Conservation (phyloP, 2,113 vertebrate genomes). For the Thomomys bottae region DNA sequence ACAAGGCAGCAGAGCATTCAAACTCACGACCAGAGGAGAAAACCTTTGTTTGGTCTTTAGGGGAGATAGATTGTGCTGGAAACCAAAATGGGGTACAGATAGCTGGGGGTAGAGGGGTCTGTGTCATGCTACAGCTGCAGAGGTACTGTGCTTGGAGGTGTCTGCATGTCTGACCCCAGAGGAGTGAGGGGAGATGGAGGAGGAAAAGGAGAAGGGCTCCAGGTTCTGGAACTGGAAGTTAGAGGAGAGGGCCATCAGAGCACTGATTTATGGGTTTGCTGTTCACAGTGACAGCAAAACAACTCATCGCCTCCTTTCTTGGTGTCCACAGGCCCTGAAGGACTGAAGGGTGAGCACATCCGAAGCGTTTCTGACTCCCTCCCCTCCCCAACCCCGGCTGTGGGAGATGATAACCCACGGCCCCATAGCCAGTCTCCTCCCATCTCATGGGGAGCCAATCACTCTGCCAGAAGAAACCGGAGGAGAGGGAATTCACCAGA, state of each 20-base stretch:
- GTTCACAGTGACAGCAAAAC: background rate
- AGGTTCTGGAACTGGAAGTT: background rate
- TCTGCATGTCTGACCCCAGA: background rate
- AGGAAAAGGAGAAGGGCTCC: background rate
- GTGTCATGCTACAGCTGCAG: no score
- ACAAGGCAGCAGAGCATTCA: background rate
- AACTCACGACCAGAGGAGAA: background rate
- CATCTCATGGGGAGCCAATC: slow-evolving; percentile 75
- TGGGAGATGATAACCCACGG: slow-evolving; percentile 82
- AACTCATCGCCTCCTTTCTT: background rate
- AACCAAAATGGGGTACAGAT: no score
- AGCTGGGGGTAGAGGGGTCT: no score
- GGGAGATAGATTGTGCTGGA: background rate
- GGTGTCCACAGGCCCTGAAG: slow-evolving; percentile 80
- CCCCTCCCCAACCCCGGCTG: slow-evolving; percentile 11
- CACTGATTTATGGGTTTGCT: background rate
- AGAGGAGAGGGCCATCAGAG: background rate
- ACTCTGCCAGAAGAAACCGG: background rate
- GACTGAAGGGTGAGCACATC: slow-evolving; percentile 40
- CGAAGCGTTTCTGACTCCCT: slow-evolving; percentile 55
- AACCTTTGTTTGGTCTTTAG: background rate
- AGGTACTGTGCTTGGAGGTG: background rate
- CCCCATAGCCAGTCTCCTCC: background rate
- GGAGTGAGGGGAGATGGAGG: background rate
- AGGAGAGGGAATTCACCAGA: background rate